These are phyloP conservation scores for Platorchestia sp. DNA, from an alignment of 1,140 invertebrate species.

Conservation along the genomic window DNA sequence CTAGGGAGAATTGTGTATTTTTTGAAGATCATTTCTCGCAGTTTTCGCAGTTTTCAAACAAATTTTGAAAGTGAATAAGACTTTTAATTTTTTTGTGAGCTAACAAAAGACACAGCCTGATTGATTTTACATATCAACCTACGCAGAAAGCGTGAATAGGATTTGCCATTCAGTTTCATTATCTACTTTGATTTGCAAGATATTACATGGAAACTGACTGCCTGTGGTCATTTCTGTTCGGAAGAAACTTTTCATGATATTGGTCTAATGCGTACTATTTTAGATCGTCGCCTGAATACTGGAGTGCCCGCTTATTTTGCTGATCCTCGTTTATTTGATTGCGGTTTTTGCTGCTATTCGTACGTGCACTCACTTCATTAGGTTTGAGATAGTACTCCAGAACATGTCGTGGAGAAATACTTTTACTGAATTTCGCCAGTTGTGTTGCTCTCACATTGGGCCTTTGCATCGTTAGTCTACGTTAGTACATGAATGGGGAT, in stretches of 20 bases:
- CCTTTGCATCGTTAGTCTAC: not conserved
- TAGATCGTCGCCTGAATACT: not conserved
- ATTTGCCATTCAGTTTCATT: not conserved
- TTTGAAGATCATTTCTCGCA: not conserved
- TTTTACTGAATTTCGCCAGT: not conserved
- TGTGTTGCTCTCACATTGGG: not conserved
- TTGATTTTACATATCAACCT: not conserved
- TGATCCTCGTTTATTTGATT: not conserved
- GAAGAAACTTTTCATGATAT: not conserved
- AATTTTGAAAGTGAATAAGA: not conserved
- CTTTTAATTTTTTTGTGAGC: not conserved
- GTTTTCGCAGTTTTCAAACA: not conserved
- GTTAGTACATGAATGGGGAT: no score
- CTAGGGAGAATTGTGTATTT: not conserved
- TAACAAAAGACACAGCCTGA: not conserved
- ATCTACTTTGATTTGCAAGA: not conserved
- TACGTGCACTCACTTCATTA: not conserved
- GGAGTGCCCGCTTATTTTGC: not conserved
- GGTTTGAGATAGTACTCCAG: not conserved
- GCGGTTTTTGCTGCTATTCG: not conserved
- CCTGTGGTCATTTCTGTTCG: not conserved
- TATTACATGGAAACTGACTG: no score
- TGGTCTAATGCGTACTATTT: not conserved
- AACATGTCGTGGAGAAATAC: not conserved
- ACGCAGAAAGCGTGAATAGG: not conserved